Evolutionary conservation across 1,140 invertebrate species (phyloP).

Genomic region (Tribolium castaneum): DNA sequence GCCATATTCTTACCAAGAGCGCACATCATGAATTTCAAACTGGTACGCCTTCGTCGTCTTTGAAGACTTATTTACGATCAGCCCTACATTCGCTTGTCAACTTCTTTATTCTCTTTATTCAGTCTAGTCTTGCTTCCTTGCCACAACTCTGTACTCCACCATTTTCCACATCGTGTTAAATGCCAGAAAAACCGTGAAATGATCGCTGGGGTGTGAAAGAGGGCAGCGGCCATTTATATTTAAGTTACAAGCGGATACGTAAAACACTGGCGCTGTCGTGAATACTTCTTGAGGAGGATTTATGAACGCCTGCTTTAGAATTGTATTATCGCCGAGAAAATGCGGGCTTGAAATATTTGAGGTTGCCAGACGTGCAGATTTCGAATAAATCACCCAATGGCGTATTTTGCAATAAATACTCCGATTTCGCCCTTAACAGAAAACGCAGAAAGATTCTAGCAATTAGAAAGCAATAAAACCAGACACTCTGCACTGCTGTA

Average conservation of each 20-base stretch:
- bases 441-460: not conserved
- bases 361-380: slow-evolving; percentile 31
- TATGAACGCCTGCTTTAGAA: slow-evolving; percentile 38
- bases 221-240: slow-evolving; percentile 40
- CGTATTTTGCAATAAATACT: slow-evolving; percentile 21
- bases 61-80: slow-evolving; percentile 22
- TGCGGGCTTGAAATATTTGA: slow-evolving; percentile 36
- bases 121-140: not conserved
- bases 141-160: not conserved
- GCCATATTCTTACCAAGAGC: slow-evolving; percentile 15
- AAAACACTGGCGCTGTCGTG: slow-evolving; percentile 40
- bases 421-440: not conserved
- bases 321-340: slow-evolving; percentile 40
- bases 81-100: not conserved
- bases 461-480: not conserved
- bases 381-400: slow-evolving; percentile 14
- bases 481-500: not conserved
- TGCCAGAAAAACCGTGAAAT: slow-evolving; percentile 33
- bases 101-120: slow-evolving; percentile 17
- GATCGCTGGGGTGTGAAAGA: slow-evolving; percentile 42
- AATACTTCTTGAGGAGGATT: slow-evolving; percentile 43
- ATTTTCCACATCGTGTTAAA: slow-evolving; percentile 13
- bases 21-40: slow-evolving; percentile 34
- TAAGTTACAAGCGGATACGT: slow-evolving; percentile 39
- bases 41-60: slow-evolving; percentile 11